phyloP scores from a whole-genome alignment of 1,140 invertebrate species.

The Hirudo medicinalis region DNA sequence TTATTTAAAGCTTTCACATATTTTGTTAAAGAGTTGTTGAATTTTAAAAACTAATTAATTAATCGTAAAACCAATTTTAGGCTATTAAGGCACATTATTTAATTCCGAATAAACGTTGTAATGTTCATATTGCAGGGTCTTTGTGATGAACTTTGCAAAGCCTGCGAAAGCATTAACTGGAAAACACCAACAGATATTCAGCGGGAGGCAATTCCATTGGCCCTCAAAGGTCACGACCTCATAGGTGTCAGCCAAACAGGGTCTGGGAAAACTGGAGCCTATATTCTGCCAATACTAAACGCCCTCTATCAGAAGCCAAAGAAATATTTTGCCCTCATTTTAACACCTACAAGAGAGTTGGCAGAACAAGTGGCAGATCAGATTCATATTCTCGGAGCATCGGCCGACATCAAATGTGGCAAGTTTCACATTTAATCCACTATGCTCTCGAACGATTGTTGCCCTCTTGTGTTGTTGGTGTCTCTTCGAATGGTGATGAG shows the following conservation, averaged over 20 bases:
- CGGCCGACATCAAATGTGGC: slow-evolving; percentile 85
- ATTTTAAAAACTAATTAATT: too few relatives aligned
- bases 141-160: slow-evolving; percentile 74
- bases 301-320: slow-evolving; percentile 56
- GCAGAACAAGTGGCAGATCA: slow-evolving; percentile 92
- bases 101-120: too few relatives aligned
- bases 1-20: too few relatives aligned
- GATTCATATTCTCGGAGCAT: slow-evolving; percentile 58
- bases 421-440: slow-evolving; percentile 31
- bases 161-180: slow-evolving; percentile 85
- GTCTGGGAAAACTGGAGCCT: slow-evolving; percentile 93
- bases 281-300: slow-evolving; percentile 88
- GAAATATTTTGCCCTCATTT: slow-evolving; percentile 63
- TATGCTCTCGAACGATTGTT: too few relatives aligned
- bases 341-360: slow-evolving; percentile 94
- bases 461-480: too few relatives aligned
- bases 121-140: slow-evolving; percentile 48
- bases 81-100: too few relatives aligned
- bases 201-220: slow-evolving; percentile 75
- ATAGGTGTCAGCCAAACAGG: slow-evolving; percentile 94
- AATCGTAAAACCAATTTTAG: too few relatives aligned
- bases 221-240: slow-evolving; percentile 72
- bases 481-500: too few relatives aligned
- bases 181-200: slow-evolving; percentile 85
- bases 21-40: too few relatives aligned